Base-by-base conservation (phyloP, 2,888 invertebrate genomes). In the Epistrophe grossulariae region DNA sequence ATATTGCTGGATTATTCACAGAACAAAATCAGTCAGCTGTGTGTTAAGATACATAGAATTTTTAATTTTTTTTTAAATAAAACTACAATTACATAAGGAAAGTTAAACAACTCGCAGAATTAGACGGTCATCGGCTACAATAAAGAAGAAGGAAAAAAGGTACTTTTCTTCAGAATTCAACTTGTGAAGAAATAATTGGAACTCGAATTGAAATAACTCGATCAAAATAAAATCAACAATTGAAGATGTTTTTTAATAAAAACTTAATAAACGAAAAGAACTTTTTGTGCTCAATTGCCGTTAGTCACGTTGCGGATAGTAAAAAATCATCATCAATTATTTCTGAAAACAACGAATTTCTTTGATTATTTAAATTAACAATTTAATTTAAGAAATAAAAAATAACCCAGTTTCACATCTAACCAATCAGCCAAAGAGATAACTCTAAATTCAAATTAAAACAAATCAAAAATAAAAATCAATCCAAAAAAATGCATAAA, bases 291-390 rank as follows among this genome's bases (percentile, higher is more conserved):
- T 38, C 50, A 6, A 38, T 68, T 38, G 6, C 50, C 13, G 38
- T 38, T 19, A 48, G 43, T 24, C 68, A 72, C 71, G 72, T 70
- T 70, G 70, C 45, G 60, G 83, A 87, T 43, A 83, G 68, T 83
- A 83, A 87, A 87, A 87, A 82, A 76, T 84, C 79, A 57, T 84
- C 79, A 57, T 85, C 83, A 66, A 84, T 78, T 78, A 84, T 76
- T 74, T 77, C 87, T 11, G 74, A 89, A 64, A 89, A 83, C 77
- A 78, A 79, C 79, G 88, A 89, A 57, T 88, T 88, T 73, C 88
- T 89, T 88, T 89, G 88, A 89, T 88, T 81, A 40, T 55, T 40
- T 24, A 55, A 40, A 55, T 55, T 55, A 15, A 76, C 9, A 57
- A 55, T 40, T 55, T 24, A 57, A 68, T 40, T 43, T 59, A 70